phyloP scores from a whole-genome alignment of 1,140 invertebrate genomes.

The Carposina sasakii region DNA sequence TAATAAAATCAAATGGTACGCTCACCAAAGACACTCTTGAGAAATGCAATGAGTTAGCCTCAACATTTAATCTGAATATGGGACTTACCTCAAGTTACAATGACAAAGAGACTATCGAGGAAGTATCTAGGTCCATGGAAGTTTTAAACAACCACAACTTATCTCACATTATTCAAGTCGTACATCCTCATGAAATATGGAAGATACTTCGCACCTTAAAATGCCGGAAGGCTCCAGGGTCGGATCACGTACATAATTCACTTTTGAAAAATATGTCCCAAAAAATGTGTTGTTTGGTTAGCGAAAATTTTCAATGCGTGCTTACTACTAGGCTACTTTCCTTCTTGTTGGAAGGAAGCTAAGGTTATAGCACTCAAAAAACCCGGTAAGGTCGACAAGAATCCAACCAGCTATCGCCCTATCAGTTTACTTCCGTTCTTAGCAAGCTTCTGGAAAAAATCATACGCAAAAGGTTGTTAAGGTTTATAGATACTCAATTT shows the following conservation, averaged over 20 bases:
- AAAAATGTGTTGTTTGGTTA: not conserved
- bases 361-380: slow-evolving; percentile 45
- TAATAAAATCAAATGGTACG: not conserved
- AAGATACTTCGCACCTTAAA: not conserved
- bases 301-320: slow-evolving; percentile 23
- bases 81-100: not conserved
- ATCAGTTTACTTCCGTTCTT: not conserved
- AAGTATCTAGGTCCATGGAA: not conserved
- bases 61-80: not conserved
- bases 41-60: not conserved
- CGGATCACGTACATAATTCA: not conserved
- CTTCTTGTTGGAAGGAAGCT: slow-evolving; percentile 37
- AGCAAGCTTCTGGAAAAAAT: not conserved
- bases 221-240: not conserved
- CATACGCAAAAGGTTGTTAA: not conserved
- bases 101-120: not conserved
- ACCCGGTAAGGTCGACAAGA: slow-evolving; percentile 35
- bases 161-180: not conserved
- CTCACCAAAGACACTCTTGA: not conserved
- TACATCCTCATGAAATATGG: not conserved
- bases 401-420: slow-evolving; percentile 18
- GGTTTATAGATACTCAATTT: not conserved
- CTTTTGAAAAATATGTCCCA: slow-evolving; percentile 3
- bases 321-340: slow-evolving; percentile 37
- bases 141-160: not conserved